phyloP scores from a whole-genome alignment of 2,888 invertebrate genomes.

The Ormia ochracea region DNA sequence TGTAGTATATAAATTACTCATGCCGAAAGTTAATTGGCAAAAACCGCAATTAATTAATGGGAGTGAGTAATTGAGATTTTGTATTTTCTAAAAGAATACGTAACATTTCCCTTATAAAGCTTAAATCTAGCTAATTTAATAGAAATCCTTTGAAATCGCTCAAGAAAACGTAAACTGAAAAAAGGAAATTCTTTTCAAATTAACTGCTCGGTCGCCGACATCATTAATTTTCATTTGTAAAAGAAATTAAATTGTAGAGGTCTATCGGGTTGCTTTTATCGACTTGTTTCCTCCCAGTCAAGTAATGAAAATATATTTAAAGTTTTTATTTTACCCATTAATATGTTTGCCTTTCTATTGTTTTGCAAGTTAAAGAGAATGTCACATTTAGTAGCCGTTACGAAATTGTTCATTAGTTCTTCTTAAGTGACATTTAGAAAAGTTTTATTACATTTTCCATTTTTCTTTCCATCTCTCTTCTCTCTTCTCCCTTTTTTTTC shows the following conservation, averaged over 20 bases:
- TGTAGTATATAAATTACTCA: conserved; percentile 54
- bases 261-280: conserved; percentile 2
- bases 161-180: conserved; percentile 10
- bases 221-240: conserved; percentile 55
- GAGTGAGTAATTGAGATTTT: conserved; percentile 62
- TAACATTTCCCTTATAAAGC: conserved; percentile 19
- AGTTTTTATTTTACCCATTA: conserved; percentile 6
- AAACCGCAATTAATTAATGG: conserved; percentile 50
- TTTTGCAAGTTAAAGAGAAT: conserved; percentile 34
- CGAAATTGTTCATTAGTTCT: conserved; percentile 56
- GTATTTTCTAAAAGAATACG: conserved; percentile 48
- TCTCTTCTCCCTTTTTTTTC: too few species aligned
- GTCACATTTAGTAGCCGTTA: conserved; percentile 54
- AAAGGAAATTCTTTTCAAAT: conserved; percentile 19
- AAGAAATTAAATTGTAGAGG: conserved; percentile 29
- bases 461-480: neutral
- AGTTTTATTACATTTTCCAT: conserved; percentile 53
- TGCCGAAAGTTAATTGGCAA: conserved; percentile 60
- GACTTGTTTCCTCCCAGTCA: neutral
- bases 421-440: conserved; percentile 59
- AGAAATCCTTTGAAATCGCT: conserved; percentile 29
- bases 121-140: neutral
- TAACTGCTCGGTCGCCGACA: conserved; percentile 42
- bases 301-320: conserved; percentile 14
- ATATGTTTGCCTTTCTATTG: conserved; percentile 21